These are phyloP conservation scores for Oscheius sp. DNA, from an alignment of 2,888 invertebrate species.

Conservation along the genomic window DNA sequence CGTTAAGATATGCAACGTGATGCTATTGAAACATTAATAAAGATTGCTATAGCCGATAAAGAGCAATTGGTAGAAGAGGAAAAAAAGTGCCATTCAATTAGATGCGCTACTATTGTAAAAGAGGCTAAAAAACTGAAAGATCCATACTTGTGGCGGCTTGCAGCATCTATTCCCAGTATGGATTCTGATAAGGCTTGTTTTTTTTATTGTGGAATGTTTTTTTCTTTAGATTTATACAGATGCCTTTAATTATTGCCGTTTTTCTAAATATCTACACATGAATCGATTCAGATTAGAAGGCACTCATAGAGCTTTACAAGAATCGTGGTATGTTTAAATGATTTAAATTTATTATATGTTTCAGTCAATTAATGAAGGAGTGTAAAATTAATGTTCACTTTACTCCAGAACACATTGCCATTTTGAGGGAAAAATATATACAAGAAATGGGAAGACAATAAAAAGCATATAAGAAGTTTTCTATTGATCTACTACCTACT, in stretches of 20 bases:
- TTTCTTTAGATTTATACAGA: slow-evolving; percentile 10
- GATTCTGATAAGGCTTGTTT: background rate
- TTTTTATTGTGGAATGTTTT: background rate
- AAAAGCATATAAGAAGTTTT: background rate
- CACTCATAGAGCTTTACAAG: background rate
- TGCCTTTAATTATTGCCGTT: slow-evolving; percentile 15
- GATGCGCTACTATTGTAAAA: background rate
- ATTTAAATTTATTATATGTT: background rate
- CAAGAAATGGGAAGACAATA: background rate
- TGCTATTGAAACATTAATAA: background rate
- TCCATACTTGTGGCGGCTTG: slow-evolving; percentile 11
- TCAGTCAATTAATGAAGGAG: slow-evolving; percentile 6
- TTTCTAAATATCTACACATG: slow-evolving; percentile 4
- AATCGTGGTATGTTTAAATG: background rate
- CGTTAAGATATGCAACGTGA: too few relatives aligned
- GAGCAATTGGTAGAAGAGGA: background rate
- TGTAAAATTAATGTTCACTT: background rate
- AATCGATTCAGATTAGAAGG: background rate
- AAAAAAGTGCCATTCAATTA: background rate
- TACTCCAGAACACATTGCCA: background rate
- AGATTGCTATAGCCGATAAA: background rate
- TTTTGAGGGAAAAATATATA: background rate
- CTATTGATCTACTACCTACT: too few relatives aligned
- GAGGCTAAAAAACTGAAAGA: background rate
- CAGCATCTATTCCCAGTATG: background rate